phyloP scores from a whole-genome alignment of 2,113 vertebrate species.

The Salvelinus alpinus region DNA sequence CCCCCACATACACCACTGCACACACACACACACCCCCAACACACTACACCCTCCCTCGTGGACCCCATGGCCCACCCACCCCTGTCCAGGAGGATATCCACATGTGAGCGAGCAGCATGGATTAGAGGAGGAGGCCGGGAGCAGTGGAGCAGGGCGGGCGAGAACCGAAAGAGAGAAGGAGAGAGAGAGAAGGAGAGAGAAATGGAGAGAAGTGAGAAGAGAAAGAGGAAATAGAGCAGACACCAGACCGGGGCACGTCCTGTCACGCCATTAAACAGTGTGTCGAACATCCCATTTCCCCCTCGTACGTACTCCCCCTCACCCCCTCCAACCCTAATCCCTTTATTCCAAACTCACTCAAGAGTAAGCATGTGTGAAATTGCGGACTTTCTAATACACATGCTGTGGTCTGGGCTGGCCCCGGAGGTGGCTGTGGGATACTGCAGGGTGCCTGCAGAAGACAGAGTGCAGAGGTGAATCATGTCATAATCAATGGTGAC shows the following conservation, averaged over 20 bases:
- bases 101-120: constrained; percentile 58
- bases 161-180: constrained; percentile 24
- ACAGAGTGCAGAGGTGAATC: constrained; percentile 62
- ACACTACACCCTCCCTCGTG: not conserved
- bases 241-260: constrained; percentile 74
- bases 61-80: not conserved
- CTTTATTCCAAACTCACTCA: constrained; percentile 94
- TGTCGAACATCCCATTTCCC: constrained; percentile 91
- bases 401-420: constrained; percentile 67
- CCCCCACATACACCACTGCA: not conserved
- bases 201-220: constrained; percentile 24
- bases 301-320: constrained; percentile 85
- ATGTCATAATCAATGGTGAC: constrained; percentile 65
- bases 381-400: constrained; percentile 93
- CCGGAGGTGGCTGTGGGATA: constrained; percentile 54
- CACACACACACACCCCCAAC: not conserved
- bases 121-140: constrained; percentile 74
- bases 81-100: constrained; percentile 27
- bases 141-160: constrained; percentile 45
- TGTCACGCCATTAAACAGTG: constrained; percentile 73
- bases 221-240: constrained; percentile 73
- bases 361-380: constrained; percentile 99
- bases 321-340: constrained; percentile 89
- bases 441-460: constrained; percentile 69
- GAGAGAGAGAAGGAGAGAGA: constrained; percentile 26